Evolutionary conservation across 2,888 invertebrate species (phyloP).

Genomic region (Trichogramma dendrolimi): DNA sequence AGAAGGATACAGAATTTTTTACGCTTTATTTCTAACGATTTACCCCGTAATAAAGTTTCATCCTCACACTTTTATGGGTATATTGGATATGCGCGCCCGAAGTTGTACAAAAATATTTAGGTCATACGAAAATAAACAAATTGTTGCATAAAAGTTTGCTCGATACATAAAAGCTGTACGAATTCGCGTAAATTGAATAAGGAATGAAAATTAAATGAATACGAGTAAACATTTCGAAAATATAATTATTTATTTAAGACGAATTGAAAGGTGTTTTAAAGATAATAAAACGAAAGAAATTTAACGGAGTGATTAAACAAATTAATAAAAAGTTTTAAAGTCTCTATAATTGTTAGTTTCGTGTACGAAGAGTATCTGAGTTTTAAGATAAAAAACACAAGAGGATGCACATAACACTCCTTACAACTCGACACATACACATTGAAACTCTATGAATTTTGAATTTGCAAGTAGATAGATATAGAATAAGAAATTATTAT

Average conservation of each 20-base stretch:
- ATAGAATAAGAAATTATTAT: not conserved
- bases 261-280: constrained; percentile 6
- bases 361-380: constrained; percentile 15
- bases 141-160: too few relatives aligned
- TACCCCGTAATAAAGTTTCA: too few relatives aligned
- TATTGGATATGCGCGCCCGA: constrained; percentile 19
- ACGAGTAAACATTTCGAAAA: too few relatives aligned
- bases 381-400: too few relatives aligned
- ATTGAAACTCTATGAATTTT: not conserved
- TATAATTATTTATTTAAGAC: too few relatives aligned
- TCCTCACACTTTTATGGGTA: not conserved
- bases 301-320: not conserved
- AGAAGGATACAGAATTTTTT: constrained; percentile 20
- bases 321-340: constrained; percentile 12
- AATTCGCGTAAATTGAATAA: too few relatives aligned
- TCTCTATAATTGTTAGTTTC: constrained; percentile 28
- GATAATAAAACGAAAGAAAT: constrained; percentile 22
- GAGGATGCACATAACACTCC: too few relatives aligned
- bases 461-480: constrained; percentile 10
- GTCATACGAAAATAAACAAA: constrained; percentile 1
- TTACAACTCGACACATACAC: constrained; percentile 4
- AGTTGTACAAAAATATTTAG: constrained; percentile 7
- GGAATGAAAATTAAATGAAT: too few relatives aligned
- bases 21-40: not conserved
- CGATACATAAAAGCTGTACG: constrained; percentile 16